Conservation (phyloP, 2,888 invertebrate species). For the Xestobium rufovillosum region DNA sequence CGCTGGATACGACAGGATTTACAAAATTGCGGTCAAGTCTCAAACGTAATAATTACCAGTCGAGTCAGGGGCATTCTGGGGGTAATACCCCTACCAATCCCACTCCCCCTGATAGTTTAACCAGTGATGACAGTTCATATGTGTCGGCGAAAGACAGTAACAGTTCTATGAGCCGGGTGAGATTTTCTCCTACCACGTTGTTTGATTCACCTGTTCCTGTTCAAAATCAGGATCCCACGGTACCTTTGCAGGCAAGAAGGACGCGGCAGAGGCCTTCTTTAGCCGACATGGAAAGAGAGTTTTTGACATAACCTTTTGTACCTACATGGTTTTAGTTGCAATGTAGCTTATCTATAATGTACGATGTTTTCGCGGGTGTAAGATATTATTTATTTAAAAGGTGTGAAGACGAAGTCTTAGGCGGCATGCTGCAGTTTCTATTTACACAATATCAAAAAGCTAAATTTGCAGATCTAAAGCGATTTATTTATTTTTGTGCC, state of each 20-base stretch:
- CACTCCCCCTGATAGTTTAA: conserved; percentile 77
- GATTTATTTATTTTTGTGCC: too few relatives aligned
- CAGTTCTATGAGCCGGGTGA: conserved; percentile 63
- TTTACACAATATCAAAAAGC: too few relatives aligned
- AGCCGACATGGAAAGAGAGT: conserved; percentile 49
- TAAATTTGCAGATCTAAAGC: too few relatives aligned
- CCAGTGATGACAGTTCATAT: conserved; percentile 83
- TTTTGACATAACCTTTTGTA: conserved; percentile 46
- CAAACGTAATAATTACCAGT: conserved; percentile 59
- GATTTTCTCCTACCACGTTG: conserved; percentile 70
- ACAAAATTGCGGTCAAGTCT: conserved; percentile 71
- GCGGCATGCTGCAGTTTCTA: too few relatives aligned
- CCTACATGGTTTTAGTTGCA: conserved; percentile 7
- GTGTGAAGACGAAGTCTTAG: too few relatives aligned
- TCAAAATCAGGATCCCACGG: conserved; percentile 48
- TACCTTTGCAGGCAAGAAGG: conserved; percentile 47
- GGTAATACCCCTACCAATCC: conserved; percentile 72
- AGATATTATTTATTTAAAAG: too few relatives aligned
- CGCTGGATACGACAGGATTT: conserved; percentile 54
- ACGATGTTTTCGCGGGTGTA: too few relatives aligned
- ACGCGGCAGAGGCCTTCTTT: conserved; percentile 45
- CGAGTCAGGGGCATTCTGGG: conserved; percentile 47
- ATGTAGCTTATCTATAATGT: background rate
- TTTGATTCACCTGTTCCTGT: conserved; percentile 53
- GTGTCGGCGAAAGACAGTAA: conserved; percentile 74